These are phyloP conservation scores for Eristalis pertinax DNA, from an alignment of 2,888 invertebrate species.

Conservation along the genomic window DNA sequence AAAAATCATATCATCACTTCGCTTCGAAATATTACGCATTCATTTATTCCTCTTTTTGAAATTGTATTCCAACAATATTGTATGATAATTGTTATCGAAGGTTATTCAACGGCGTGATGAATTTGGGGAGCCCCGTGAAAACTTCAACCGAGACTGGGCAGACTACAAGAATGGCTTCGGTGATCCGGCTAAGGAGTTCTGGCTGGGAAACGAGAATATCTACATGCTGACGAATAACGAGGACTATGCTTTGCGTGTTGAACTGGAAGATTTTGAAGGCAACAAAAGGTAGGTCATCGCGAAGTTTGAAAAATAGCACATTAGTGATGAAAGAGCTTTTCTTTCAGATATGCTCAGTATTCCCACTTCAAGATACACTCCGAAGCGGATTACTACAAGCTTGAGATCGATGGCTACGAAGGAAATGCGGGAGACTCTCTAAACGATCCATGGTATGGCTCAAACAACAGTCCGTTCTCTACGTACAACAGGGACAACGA, in stretches of 20 bases:
- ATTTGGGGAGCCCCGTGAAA: constrained; percentile 92
- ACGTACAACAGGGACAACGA: constrained; percentile 96
- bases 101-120: constrained; percentile 95
- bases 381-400: constrained; percentile 94
- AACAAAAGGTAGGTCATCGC: constrained; percentile 87
- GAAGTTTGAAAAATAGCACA: background rate
- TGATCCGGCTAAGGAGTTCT: constrained; percentile 94
- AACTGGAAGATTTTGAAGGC: constrained; percentile 95
- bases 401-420: constrained; percentile 95
- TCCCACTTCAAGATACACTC: constrained; percentile 96
- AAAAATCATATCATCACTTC: background rate
- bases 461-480: constrained; percentile 96
- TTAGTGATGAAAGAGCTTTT: background rate
- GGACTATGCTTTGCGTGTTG: constrained; percentile 92
- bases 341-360: constrained; percentile 92
- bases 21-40: constrained; percentile 1
- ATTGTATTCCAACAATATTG: constrained; percentile 26
- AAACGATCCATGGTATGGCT: constrained; percentile 96
- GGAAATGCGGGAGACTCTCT: constrained; percentile 95
- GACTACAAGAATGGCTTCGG: constrained; percentile 97
- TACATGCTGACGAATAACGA: constrained; percentile 96
- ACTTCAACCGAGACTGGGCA: constrained; percentile 95
- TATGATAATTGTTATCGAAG: constrained; percentile 81
- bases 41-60: constrained; percentile 2
- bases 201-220: constrained; percentile 96